A percentile compares a stretch with the other conserved stretches of the same genome.
Conservation (phyloP, 2,797 vertebrate genomes). For the Carapus acus region DNA sequence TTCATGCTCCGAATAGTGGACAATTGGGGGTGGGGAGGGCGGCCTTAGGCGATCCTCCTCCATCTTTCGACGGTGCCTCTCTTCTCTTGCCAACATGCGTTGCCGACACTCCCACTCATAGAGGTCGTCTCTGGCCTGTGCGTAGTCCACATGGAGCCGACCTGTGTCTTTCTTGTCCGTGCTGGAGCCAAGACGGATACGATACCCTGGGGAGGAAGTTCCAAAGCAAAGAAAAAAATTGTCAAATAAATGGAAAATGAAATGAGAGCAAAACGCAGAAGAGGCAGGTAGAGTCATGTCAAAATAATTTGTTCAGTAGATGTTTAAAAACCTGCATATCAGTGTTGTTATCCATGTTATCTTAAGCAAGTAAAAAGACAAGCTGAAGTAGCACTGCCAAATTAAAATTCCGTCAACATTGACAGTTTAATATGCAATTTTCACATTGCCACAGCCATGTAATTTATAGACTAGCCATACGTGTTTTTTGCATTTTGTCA, state of each 20-base stretch:
- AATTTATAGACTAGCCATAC: too few species aligned
- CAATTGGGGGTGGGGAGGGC: slow-evolving; percentile 87
- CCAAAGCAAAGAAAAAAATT: too few species aligned
- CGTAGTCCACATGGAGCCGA: slow-evolving; percentile 91
- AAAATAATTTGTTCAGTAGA: slow-evolving; percentile 9
- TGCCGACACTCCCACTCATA: slow-evolving; percentile 97
- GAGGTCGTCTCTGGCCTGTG: slow-evolving; percentile 90
- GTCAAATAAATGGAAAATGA: too few species aligned
- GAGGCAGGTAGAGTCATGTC: too few species aligned
- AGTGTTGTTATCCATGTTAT: too few species aligned
- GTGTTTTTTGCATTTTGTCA: too few species aligned
- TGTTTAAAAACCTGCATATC: too few species aligned
- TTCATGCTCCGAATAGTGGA: slow-evolving; percentile 94
- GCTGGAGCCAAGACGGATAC: slow-evolving; percentile 90
- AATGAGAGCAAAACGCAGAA: background rate
- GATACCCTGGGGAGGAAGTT: slow-evolving; percentile 75
- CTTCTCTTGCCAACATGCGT: slow-evolving; percentile 89
- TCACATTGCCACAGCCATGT: too few species aligned
- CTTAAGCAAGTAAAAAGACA: background rate
- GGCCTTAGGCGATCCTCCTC: slow-evolving; percentile 85
- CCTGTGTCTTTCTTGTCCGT: slow-evolving; percentile 95
- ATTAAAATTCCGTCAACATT: slow-evolving; percentile 16
- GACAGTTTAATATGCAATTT: slow-evolving; percentile 6
- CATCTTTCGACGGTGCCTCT: slow-evolving; percentile 85
- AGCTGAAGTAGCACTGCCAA: background rate